Evolutionary conservation across 2,113 vertebrate species (phyloP), one percentile per base, ranked within the genome.

Genomic region (Lethenteron reissneri): DNA sequence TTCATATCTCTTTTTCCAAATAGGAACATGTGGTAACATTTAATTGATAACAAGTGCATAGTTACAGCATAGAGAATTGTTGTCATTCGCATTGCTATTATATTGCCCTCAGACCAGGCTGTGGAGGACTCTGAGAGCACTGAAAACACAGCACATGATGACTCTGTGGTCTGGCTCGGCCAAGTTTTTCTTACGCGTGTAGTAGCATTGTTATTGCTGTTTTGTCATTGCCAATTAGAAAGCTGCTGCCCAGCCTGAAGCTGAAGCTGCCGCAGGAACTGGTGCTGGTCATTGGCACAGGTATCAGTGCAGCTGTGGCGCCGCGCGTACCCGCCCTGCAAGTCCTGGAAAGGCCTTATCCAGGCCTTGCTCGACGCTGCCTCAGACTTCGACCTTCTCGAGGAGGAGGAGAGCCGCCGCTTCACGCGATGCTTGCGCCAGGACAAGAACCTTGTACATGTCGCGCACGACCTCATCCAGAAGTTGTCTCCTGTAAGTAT

Each of bases 381-480:
- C 19, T 84, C 91, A 71, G 92, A 94, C 79, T 95, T 95, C 74
- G 90, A 92, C 76, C 83, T 97, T 10, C 82, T 95, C 3, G 89
- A 95, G 78, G 90, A 95, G 13, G 90, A 97, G 74, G 91, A 97
- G 76, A 89, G 86, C 75, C 85, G 80, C 57, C 82, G 85, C 11
- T 95, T 97, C 76, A 88, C 91, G 76, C 91, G 90, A 70, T 87
- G 88, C 79, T 85, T 94, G 74, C 82, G 85, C 1, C 89, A 95
- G 75, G 88, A 95, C 79, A 95, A 95, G 83, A 95, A 95, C 81
- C 80, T 95, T 75, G 83, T 94, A 71, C 89, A 92, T 2, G 85
- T 95, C 70, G 89, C 90, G 76, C 91, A 95, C n/a, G 91, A 95
- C 81, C 89, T 97, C 71, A 94, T 95, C 78, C 91, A 95, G 85